Evolutionary conservation across 1,140 invertebrate species (phyloP).

Genomic region (Hyles vespertilio): DNA sequence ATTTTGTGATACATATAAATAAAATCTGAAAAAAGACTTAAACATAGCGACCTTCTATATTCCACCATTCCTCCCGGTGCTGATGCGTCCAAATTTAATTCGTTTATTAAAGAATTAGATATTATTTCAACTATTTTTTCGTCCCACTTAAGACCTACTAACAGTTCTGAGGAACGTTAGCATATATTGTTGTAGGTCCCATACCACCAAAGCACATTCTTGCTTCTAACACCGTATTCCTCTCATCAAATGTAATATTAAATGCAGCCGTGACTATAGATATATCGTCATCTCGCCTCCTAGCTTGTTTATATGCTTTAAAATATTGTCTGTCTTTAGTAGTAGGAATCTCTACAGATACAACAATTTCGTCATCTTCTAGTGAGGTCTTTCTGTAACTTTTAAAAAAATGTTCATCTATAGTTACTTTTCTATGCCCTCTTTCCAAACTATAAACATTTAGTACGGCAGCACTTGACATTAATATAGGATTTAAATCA

Average conservation of each 20-base stretch:
- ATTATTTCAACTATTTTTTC: slow-evolving; percentile 81
- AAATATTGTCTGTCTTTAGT: slow-evolving; percentile 85
- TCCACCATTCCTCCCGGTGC: slow-evolving; percentile 94
- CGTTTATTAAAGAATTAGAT: slow-evolving; percentile 81
- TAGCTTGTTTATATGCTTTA: slow-evolving; percentile 94
- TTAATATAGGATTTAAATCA: slow-evolving; percentile 94
- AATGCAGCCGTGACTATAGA: slow-evolving; percentile 94
- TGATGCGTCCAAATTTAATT: slow-evolving; percentile 84
- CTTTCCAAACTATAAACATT: slow-evolving; percentile 69
- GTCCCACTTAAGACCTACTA: slow-evolving; percentile 85
- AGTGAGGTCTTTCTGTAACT: slow-evolving; percentile 90
- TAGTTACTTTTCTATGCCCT: slow-evolving; percentile 78
- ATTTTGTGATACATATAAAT: slow-evolving; percentile 80
- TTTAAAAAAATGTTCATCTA: slow-evolving; percentile 92
- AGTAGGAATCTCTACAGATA: slow-evolving; percentile 82
- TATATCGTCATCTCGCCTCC: slow-evolving; percentile 95
- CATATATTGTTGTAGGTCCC: slow-evolving; percentile 90
- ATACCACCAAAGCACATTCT: slow-evolving; percentile 91
- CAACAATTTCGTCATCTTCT: slow-evolving; percentile 85
- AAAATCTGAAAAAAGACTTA: slow-evolving; percentile 94
- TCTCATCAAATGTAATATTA: slow-evolving; percentile 78
- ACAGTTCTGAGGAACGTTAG: slow-evolving; percentile 80
- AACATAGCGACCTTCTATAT: slow-evolving; percentile 87
- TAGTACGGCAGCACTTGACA: slow-evolving; percentile 82
- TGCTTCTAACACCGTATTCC: slow-evolving; percentile 79